Conservation (phyloP, 2,888 invertebrate species). For the Mythimna lalbum region DNA sequence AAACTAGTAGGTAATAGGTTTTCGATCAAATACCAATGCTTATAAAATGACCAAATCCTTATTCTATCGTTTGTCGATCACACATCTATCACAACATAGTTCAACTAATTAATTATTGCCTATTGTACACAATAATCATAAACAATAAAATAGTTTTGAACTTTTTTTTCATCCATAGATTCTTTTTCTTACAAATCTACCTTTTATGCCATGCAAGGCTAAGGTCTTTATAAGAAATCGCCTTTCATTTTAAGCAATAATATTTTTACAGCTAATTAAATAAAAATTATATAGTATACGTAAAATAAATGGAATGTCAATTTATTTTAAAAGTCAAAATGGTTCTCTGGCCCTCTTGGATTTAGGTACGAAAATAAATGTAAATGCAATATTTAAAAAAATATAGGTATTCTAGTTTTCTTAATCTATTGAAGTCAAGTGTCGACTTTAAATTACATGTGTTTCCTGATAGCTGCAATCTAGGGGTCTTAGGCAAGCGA, state of each 20-base stretch:
- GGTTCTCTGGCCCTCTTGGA: slow-evolving; percentile 47
- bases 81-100: slow-evolving; percentile 64
- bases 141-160: slow-evolving; percentile 30
- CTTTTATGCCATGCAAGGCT: not conserved
- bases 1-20: not conserved
- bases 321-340: slow-evolving; percentile 35
- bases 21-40: slow-evolving; percentile 18
- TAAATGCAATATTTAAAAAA: slow-evolving; percentile 33
- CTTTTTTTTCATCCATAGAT: slow-evolving; percentile 8
- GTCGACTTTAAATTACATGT: not conserved
- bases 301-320: slow-evolving; percentile 53
- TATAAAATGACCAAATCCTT: slow-evolving; percentile 27
- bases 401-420: not conserved
- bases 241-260: not conserved
- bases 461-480: too few species aligned
- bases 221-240: not conserved
- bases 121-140: slow-evolving; percentile 29
- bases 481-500: too few species aligned
- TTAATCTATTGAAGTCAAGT: not conserved
- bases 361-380: slow-evolving; percentile 26
- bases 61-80: slow-evolving; percentile 58
- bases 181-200: not conserved
- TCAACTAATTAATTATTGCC: slow-evolving; percentile 35
- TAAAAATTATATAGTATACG: slow-evolving; percentile 9
- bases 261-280: not conserved